Evolutionary conservation across 2,113 vertebrate genomes (phyloP).

Genomic region (Tychaedon coryphoeus): DNA sequence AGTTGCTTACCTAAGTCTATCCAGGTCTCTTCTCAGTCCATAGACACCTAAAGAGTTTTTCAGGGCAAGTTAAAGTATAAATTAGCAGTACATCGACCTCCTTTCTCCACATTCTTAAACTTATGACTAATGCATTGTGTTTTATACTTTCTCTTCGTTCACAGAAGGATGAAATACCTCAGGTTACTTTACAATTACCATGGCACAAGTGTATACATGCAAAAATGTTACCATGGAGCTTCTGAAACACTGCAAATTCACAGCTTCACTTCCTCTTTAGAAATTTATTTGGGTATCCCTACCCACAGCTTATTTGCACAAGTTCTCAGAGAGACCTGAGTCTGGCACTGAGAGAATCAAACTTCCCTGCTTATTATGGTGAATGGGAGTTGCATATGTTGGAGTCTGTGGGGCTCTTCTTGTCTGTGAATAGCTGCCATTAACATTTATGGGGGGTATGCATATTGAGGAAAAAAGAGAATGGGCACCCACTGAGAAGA

Average conservation of each 20-base stretch:
- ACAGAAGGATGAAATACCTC: not conserved
- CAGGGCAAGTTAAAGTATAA: not conserved
- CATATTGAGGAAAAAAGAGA: constrained; percentile 55
- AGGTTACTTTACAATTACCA: constrained; percentile 5
- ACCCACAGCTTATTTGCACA: constrained; percentile 23
- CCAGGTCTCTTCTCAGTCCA: not conserved
- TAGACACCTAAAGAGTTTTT: not conserved
- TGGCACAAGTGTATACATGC: not conserved
- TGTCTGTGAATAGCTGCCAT: constrained; percentile 60
- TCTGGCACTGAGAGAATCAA: not conserved
- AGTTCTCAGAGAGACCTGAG: not conserved
- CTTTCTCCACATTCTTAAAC: not conserved
- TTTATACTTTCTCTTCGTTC: not conserved
- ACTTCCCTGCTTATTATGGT: constrained; percentile 8
- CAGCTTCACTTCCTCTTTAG: not conserved
- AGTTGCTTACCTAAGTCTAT: not conserved
- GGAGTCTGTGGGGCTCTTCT: constrained; percentile 56
- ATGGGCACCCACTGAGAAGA: constrained; percentile 34
- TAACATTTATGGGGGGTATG: constrained; percentile 64
- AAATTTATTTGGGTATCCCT: not conserved
- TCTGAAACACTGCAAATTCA: not conserved
- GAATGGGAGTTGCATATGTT: constrained; percentile 40
- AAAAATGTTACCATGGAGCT: constrained; percentile 51
- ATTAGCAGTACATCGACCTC: not conserved
- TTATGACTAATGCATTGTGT: not conserved